Base-by-base conservation (phyloP, 2,888 invertebrate genomes). In the Aleiodes testaceus region DNA sequence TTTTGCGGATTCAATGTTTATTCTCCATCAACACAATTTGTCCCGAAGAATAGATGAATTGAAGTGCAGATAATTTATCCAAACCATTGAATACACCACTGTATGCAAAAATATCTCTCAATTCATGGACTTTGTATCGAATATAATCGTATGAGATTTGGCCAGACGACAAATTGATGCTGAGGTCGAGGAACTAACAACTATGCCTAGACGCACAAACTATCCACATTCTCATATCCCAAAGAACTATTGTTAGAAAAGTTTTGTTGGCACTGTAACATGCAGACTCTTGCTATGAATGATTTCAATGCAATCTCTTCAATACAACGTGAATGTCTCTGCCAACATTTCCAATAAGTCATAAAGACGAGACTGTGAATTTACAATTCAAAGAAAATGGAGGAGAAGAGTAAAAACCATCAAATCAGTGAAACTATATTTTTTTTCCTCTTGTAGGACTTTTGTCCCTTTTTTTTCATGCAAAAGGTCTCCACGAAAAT, bases 181-280 rank as follows among this genome's bases (percentile, higher is more conserved):
- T 36, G 36, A 42, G 59, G 59, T 42, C 59, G 59, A 59, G 59
- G 42, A 59, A 59, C 59, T 36, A 59, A 42, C 36, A 59, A 59
- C 59, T 59, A 59, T 59, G 36, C 44, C 70, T 49, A 20, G 72
- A 75, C 69, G 75, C 7, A 59, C 59, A 36, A 59, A 59, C 36
- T 59, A 36, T 59, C 30, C 3, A 42, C 59, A n/a, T 59, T 59
- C 59, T 59, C 42, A 42, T 42, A 42, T 42, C 36, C 42, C 36
- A 42, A 59, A 42, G 59, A 59, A 59, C 75, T 75, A 75, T 75
- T 73, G 73, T 75, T 75, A 70, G 75, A 70, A 42, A 72, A 70
- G 72, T 72, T 72, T n/a, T 72, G 72, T 75, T 75, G 73, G 75
- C 73, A 73, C 71, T 30, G 72, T 12, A 36, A 69, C 65, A 20